Conservation (phyloP, 2,797 vertebrate genomes). For the Platyrinchus mystaceus region DNA sequence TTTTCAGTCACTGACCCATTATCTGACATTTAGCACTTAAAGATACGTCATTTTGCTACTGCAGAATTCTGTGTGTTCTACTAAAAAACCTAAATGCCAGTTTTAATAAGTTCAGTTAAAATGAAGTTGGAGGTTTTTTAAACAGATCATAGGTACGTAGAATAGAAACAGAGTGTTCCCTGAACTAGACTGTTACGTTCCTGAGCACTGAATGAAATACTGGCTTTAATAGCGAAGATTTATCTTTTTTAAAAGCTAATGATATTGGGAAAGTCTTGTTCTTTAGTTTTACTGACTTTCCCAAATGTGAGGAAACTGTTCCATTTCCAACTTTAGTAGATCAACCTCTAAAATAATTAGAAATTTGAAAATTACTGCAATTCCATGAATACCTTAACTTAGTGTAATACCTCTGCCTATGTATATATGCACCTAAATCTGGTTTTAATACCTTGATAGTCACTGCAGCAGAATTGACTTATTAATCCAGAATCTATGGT, state of each 20-base stretch:
- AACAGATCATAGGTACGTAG: neutral
- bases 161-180: neutral
- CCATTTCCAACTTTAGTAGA: neutral
- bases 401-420: neutral
- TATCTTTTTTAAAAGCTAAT: neutral
- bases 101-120: neutral
- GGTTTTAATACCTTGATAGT: neutral
- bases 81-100: neutral
- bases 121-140: neutral
- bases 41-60: conserved; percentile 22
- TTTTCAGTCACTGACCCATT: neutral
- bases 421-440: neutral
- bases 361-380: neutral
- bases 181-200: neutral
- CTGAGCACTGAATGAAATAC: neutral
- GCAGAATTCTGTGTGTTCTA: neutral
- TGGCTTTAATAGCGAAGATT: neutral
- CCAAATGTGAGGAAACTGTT: neutral
- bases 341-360: neutral
- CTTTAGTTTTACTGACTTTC: neutral
- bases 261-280: neutral
- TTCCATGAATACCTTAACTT: neutral
- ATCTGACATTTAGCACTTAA: neutral
- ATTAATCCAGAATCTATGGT: neutral
- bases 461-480: neutral